Percentiles rank a stretch among this genome's conserved stretches.
Evolutionary conservation across 2,797 vertebrate genomes (phyloP).

Genomic region (Lithobates sylvaticus): DNA sequence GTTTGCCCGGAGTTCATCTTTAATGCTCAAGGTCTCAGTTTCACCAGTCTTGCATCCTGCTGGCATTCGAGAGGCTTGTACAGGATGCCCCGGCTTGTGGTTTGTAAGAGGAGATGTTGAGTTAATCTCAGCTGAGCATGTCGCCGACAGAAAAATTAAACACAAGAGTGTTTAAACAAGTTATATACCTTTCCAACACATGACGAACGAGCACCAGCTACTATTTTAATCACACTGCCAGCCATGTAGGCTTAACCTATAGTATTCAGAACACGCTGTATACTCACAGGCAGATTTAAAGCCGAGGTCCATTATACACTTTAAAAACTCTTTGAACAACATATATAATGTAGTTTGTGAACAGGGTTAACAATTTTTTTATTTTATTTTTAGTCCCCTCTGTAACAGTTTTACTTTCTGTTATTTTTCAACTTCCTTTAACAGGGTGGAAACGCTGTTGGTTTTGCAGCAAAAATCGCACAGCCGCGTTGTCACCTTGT

Average conservation of each 20-base stretch:
- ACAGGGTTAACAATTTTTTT: too few species aligned
- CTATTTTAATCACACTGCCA: slow-evolving; percentile 7
- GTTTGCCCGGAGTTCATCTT: not conserved
- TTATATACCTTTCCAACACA: slow-evolving; percentile 12
- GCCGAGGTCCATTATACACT: too few species aligned
- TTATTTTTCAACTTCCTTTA: too few species aligned
- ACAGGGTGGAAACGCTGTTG: too few species aligned
- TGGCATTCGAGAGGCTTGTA: slow-evolving; percentile 1
- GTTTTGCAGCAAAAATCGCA: too few species aligned
- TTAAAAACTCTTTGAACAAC: too few species aligned
- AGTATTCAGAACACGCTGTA: not conserved
- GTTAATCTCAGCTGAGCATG: slow-evolving; percentile 23
- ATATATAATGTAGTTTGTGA: too few species aligned
- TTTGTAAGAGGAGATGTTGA: slow-evolving; percentile 35
- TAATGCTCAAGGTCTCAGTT: not conserved
- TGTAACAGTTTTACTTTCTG: too few species aligned
- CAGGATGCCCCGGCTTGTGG: slow-evolving; percentile 12
- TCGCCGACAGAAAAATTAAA: slow-evolving; percentile 15
- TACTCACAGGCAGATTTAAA: too few species aligned
- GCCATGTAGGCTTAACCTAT: not conserved
- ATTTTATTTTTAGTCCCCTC: too few species aligned
- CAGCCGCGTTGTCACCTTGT: too few species aligned
- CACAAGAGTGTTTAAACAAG: slow-evolving; percentile 27
- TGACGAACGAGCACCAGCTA: not conserved
- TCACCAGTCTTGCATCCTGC: slow-evolving; percentile 7